Base-by-base conservation (phyloP, 2,113 vertebrate genomes). In the Acrocephalus arundinaceus region DNA sequence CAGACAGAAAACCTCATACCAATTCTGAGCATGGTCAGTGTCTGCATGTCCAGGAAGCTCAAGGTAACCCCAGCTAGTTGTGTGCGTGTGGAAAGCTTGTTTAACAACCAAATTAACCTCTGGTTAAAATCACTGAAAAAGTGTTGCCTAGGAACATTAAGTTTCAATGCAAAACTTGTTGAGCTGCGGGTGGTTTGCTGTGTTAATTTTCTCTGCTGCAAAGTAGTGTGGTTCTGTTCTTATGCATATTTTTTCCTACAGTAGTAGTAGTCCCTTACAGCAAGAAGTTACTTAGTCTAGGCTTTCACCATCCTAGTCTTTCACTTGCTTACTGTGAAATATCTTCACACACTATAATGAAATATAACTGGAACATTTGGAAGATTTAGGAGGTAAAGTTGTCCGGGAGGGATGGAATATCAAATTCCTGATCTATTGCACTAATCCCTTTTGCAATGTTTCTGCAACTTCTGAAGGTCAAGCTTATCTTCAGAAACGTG, bases 11-110 rank as follows among this genome's bases (percentile, higher is more conserved):
- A 90, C n/a, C 46, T 71, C 62, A 59, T 92, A 93, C 31, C 1
- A 6, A 43, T 95, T 94, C 72, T 93, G 81, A 97, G 98, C 98
- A 98, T 97, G 98, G 81, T 70, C 93, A 91, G 94, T 93, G 68
- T 87, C 97, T 98, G 98, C 97, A 97, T 98, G 97, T 83, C 74
- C 85, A 45, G 93, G 97, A 94, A 89, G 93, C 93, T 95, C 75
- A 92, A 96, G 98, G 98, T 98, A 97, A 98, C 97, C 82, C 66
- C 55, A 75, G 91, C 89, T 84, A 87, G 88, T 66, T 43, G 30
- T 31, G 67, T 92, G 84, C 20, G 62, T 3, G 58, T 90, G 84
- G 51, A 75, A 89, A 61, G 71, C 37, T 85, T 93, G 11, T 73
- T 82, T 95, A 95, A 94, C 79, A 74, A 51, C 41, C 51, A n/a